Conservation (phyloP, 2,113 vertebrate genomes). For the Ornithorhynchus anatinus region DNA sequence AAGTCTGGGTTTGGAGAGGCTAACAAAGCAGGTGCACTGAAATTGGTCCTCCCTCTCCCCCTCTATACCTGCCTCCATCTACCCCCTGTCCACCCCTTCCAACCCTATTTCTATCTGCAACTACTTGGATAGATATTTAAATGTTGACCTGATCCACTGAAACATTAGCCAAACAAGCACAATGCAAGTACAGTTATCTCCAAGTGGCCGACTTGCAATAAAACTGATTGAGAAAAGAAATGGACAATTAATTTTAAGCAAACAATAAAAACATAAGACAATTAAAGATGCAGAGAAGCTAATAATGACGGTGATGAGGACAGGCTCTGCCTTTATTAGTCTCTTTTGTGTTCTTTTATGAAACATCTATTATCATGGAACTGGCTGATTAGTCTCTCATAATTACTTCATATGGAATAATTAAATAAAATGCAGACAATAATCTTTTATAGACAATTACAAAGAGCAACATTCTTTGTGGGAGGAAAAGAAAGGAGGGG, state of each 20-base stretch:
- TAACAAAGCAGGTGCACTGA: too few relatives aligned
- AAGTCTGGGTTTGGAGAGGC: too few relatives aligned
- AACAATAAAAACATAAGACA: conserved; percentile 62
- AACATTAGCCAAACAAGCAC: conserved; percentile 32
- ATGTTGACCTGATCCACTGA: conserved; percentile 33
- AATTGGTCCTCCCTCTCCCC: too few relatives aligned
- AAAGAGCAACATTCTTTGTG: conserved; percentile 58
- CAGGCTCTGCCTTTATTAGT: conserved; percentile 59
- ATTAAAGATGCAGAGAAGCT: conserved; percentile 48
- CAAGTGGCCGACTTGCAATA: conserved; percentile 34
- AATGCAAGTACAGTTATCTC: conserved; percentile 6
- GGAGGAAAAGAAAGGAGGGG: conserved; percentile 26
- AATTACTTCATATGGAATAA: conserved; percentile 72
- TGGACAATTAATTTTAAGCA: conserved; percentile 50
- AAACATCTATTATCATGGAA: conserved; percentile 58
- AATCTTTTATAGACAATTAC: conserved; percentile 69
- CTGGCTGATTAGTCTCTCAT: conserved; percentile 63
- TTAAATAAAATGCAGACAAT: conserved; percentile 73
- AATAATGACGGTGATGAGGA: conserved; percentile 44
- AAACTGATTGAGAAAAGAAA: conserved; percentile 49
- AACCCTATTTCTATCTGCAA: conserved; percentile 9
- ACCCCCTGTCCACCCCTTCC: too few relatives aligned
- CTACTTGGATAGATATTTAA: conserved; percentile 26
- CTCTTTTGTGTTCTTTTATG: conserved; percentile 60
- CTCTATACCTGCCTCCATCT: too few relatives aligned